These are phyloP conservation scores for Sminthurinus aureus DNA, from an alignment of 2,888 invertebrate genomes.

Conservation along the genomic window DNA sequence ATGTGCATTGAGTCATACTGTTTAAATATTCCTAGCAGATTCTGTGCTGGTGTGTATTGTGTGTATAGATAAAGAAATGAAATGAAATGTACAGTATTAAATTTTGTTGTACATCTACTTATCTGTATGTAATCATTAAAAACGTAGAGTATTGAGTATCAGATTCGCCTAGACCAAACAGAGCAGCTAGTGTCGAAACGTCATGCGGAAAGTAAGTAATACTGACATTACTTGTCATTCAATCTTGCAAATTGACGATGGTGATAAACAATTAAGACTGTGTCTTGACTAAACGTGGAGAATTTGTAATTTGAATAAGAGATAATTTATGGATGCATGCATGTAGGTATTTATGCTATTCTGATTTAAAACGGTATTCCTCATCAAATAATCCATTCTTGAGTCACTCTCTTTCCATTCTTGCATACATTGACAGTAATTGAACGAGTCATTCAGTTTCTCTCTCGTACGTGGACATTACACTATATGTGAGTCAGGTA, in stretches of 20 bases:
- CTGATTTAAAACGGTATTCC: neutral
- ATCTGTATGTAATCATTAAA: neutral
- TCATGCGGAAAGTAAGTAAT: neutral
- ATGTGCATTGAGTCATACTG: neutral
- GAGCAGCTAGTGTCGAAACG: neutral
- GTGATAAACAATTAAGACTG: neutral
- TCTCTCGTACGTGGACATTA: neutral
- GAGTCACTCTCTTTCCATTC: neutral
- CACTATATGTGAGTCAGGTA: neutral
- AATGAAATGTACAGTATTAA: no score
- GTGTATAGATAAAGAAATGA: neutral
- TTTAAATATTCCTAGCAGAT: neutral
- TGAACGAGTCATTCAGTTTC: neutral
- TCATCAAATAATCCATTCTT: neutral
- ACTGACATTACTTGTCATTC: neutral
- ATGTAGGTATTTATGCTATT: neutral
- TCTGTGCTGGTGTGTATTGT: neutral
- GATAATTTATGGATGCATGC: neutral
- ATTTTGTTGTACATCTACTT: no score
- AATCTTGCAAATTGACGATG: neutral
- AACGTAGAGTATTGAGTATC: neutral
- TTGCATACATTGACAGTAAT: neutral
- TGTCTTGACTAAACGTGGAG: neutral
- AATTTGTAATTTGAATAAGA: neutral
- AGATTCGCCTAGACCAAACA: neutral